Evolutionary conservation across 2,113 vertebrate species (phyloP), one percentile per base, ranked within the genome.

Genomic region (Platanista minor): DNA sequence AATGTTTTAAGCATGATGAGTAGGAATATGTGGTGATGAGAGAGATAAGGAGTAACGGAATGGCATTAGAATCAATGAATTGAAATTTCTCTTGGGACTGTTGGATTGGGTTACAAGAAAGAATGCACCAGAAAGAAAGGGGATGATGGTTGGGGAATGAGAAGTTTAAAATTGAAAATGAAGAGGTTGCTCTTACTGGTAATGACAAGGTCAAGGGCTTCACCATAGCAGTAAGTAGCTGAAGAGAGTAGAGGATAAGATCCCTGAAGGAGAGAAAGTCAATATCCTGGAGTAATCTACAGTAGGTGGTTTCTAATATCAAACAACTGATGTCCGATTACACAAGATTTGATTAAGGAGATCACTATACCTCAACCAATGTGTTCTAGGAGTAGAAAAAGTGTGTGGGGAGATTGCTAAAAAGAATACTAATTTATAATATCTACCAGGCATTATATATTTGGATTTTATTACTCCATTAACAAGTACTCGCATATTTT

Each of bases 381-480:
- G 18, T 69, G 43, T 84, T 49, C 20, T 46, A 82, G 4, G 29
- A 83, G n/a, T 59, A 66, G 27, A n/a, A 69, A 75, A 25, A n/a
- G 1, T 41, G 15, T 21, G 8, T 12, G 43, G 6, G 6, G 12
- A 33, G 27, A 94, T 1, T 49, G 14, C 1, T 39, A 81, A 43
- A 62, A 36, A 75, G 29, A 43, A 67, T 12, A 97, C 52, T 43
- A 77, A 77, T 57, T 82, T 92, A 52, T 43, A 77, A 67, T 49
- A 82, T 23, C 25, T 75, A 64, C 3, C 23, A 77, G 62, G 18
- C n/a, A 75, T 85, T 82, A 39, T 27, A 82, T 11, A 87, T 83
- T 54, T 91, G 31, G 31, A 77, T 92, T 96, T 94, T 82, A 82
- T 39, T 81, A 86, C 61, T 90, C 4, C 49, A 57, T 81, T 89